These are phyloP conservation scores for Microtus richardsoni DNA, from an alignment of 2,113 vertebrate species.

Conservation along the genomic window DNA sequence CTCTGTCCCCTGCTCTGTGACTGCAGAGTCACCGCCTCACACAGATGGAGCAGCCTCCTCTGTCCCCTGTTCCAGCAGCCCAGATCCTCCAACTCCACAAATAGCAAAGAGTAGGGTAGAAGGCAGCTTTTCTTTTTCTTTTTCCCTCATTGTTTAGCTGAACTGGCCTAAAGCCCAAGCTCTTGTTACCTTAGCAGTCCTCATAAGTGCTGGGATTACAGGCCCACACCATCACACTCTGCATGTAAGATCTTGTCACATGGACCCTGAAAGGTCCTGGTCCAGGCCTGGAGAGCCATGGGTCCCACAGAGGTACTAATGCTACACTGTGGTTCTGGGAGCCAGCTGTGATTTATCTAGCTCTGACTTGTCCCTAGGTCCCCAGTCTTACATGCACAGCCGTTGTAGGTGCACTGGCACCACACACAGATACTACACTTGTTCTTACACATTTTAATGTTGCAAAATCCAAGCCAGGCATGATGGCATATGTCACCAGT, in stretches of 20 bases:
- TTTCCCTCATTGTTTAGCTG: not conserved
- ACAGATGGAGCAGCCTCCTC: fast-evolving
- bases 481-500: not conserved
- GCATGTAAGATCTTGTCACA: not conserved
- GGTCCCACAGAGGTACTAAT: not conserved
- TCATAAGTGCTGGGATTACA: not conserved
- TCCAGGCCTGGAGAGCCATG: not conserved
- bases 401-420: not conserved
- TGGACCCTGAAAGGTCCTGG: not conserved
- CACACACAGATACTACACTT: not conserved
- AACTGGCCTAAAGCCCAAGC: not conserved
- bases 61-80: not conserved
- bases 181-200: not conserved
- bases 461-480: not conserved
- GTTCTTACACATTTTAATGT: not conserved
- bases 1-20: too few species aligned
- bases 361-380: not conserved
- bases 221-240: not conserved
- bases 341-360: not conserved
- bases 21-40: not conserved
- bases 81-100: not conserved
- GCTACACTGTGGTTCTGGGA: not conserved
- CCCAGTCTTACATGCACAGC: too few species aligned
- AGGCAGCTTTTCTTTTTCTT: too few species aligned
- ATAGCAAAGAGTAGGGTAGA: too few species aligned